Base-by-base conservation (phyloP, 2,888 invertebrate genomes). In the Drosophila paranaensis region DNA sequence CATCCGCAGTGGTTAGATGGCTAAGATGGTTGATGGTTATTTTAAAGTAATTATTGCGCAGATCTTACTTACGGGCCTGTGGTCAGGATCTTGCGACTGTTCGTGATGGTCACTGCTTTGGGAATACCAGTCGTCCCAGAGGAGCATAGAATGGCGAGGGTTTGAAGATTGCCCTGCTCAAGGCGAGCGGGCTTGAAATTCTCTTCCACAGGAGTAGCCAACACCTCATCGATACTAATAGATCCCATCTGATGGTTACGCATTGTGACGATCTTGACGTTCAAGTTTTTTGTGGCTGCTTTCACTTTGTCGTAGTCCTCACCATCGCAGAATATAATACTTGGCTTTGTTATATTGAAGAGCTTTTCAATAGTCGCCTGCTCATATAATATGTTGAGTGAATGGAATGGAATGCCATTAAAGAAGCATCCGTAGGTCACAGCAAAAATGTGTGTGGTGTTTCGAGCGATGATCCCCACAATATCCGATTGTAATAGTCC, bases 61-160 rank as follows among this genome's bases (percentile, higher is more conserved):
- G n/a, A 33, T 10, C 1, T 16, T 0, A 68, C 74, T 70, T 58
- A 83, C 83, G 11, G 6, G 43, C 5, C 3, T 6, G 20, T 4
- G 8, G 56, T 74, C 0, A 88, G 11, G 2, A 86, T 54, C 51
- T 67, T 80, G 11, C 42, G 71, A 43, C 78, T 80, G 16, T 84
- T 88, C 14, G 60, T 53, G 4, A 84, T 77, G 9, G 82, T 91
- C 25, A 76, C 90, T 6, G 88, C 88, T 68, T 92, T 92, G 0
- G 92, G 90, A 0, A 61, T 57, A 0, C 92, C 92, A 0, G 91
- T 92, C 0, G 91, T 91, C 1, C 92, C 92, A 4, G 91, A 91
- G 0, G 92, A 89, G 48, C 91, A 90, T 0, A 92, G 71, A 63
- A 92, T 91, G 6, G 90, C 90, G 13, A 91, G 74, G 0, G 82